These are phyloP conservation scores for Maniola jurtina DNA, from an alignment of 1,140 invertebrate species.

Conservation along the genomic window DNA sequence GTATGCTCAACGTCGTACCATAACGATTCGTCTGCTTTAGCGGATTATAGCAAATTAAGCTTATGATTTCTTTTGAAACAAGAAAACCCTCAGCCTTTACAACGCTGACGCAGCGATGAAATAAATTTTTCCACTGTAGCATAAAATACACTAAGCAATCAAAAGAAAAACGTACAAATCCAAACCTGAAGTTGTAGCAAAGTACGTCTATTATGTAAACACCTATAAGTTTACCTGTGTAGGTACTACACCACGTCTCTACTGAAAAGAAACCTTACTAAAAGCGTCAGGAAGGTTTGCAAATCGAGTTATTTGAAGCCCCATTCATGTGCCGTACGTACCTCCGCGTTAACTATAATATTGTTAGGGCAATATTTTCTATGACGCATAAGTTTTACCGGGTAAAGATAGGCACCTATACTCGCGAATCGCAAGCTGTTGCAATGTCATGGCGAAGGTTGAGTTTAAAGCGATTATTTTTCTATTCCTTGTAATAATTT, in stretches of 20 bases:
- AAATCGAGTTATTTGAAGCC: slow-evolving; percentile 57
- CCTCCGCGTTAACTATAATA: slow-evolving; percentile 16
- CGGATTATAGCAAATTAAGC: too few relatives aligned
- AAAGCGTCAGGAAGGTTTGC: slow-evolving; percentile 34
- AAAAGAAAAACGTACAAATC: too few relatives aligned
- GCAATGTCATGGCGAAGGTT: slow-evolving; percentile 17
- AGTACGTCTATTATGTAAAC: too few relatives aligned
- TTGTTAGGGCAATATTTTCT: slow-evolving; percentile 21
- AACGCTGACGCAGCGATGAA: too few relatives aligned
- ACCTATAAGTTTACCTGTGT: too few relatives aligned
- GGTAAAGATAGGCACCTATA: background rate
- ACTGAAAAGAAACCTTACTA: slow-evolving; percentile 27
- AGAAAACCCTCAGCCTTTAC: too few relatives aligned
- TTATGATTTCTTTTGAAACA: too few relatives aligned
- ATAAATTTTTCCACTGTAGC: too few relatives aligned
- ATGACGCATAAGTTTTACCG: slow-evolving; percentile 16
- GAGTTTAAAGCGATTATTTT: background rate
- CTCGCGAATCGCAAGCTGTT: background rate
- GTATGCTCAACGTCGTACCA: too few relatives aligned
- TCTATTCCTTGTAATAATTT: background rate
- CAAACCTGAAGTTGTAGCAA: too few relatives aligned
- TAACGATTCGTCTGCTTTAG: too few relatives aligned
- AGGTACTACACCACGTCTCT: slow-evolving; percentile 6
- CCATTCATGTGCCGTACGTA: slow-evolving; percentile 25
- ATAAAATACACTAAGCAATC: too few relatives aligned